phyloP scores from a whole-genome alignment of 2,113 vertebrate genomes.

The Periophthalmus modestus region DNA sequence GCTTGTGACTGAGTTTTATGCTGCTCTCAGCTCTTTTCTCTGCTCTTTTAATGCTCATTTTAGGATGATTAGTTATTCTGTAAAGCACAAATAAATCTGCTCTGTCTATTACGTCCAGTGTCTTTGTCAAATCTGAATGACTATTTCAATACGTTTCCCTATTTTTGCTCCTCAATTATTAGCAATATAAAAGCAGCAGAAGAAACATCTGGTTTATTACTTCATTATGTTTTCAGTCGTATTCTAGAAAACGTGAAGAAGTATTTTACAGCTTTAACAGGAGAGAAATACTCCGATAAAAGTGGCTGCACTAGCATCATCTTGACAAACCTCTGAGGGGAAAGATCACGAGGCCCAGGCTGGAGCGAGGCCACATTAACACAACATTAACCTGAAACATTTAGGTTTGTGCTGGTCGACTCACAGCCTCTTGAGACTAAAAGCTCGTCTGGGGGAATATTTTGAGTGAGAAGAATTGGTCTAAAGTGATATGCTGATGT shows the following conservation, averaged over 20 bases:
- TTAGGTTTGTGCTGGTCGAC: constrained; percentile 4
- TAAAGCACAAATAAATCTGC: no score
- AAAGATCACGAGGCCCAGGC: background rate
- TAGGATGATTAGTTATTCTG: no score
- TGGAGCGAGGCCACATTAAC: background rate
- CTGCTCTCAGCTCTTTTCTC: no score
- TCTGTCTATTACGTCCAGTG: no score
- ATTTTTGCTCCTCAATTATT: no score
- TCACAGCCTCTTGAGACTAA: constrained; percentile 13
- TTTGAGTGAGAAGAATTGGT: constrained; percentile 9
- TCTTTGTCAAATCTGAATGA: no score
- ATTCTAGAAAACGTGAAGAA: background rate
- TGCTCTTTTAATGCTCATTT: no score
- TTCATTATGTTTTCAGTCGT: background rate
- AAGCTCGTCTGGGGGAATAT: constrained; percentile 20
- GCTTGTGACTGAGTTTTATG: no score
- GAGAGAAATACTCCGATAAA: background rate
- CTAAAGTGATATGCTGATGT: constrained; percentile 32
- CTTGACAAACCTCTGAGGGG: background rate
- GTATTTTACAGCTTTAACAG: background rate
- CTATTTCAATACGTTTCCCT: no score
- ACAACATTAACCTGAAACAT: background rate
- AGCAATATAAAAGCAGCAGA: background rate
- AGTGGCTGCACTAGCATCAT: background rate
- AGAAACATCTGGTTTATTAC: background rate